A percentile compares a stretch with the other conserved stretches of the same genome.
These are phyloP conservation scores for Drosophila ustulata DNA, from an alignment of 2,888 invertebrate genomes.

Conservation along the genomic window DNA sequence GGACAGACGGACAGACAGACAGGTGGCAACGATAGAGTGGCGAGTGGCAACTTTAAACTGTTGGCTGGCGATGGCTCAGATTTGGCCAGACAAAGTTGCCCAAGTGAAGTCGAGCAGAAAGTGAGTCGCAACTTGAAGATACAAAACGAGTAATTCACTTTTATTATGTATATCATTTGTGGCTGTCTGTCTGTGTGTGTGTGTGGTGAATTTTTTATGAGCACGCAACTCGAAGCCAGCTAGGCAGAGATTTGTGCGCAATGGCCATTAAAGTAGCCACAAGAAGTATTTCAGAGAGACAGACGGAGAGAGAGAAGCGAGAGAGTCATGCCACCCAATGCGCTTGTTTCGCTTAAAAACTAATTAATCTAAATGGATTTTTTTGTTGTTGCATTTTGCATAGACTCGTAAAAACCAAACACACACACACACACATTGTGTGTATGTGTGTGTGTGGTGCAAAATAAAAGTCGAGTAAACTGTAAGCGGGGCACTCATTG, in stretches of 20 bases:
- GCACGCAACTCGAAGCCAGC: slow-evolving; percentile 34
- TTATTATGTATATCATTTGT: slow-evolving; percentile 57
- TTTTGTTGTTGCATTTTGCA: slow-evolving; percentile 58
- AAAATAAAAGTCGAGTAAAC: slow-evolving; percentile 64
- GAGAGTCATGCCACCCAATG: slow-evolving; percentile 7
- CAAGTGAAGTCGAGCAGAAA: slow-evolving; percentile 80
- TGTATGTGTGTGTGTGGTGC: slow-evolving; percentile 12
- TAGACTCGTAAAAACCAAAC: slow-evolving; percentile 57
- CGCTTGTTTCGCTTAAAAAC: slow-evolving; percentile 70
- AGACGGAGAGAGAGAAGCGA: not conserved
- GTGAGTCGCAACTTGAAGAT: slow-evolving; percentile 60
- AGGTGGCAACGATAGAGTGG: not conserved
- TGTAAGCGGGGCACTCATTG: slow-evolving; percentile 76
- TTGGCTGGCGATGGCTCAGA: slow-evolving; percentile 36
- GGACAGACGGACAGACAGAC: not conserved
- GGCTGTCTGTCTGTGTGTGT: slow-evolving; percentile 10
- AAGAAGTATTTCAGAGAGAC: slow-evolving; percentile 23
- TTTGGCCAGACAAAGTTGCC: slow-evolving; percentile 56
- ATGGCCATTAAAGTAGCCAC: slow-evolving; percentile 43
- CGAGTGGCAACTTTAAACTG: slow-evolving; percentile 38
- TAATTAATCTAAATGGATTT: slow-evolving; percentile 81
- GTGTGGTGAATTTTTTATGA: slow-evolving; percentile 45
- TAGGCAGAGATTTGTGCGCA: slow-evolving; percentile 43
- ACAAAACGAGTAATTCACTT: slow-evolving; percentile 57
- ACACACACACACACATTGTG: slow-evolving; percentile 31